Conservation (phyloP, 2,888 invertebrate genomes). For the Galerucella nymphaeae region DNA sequence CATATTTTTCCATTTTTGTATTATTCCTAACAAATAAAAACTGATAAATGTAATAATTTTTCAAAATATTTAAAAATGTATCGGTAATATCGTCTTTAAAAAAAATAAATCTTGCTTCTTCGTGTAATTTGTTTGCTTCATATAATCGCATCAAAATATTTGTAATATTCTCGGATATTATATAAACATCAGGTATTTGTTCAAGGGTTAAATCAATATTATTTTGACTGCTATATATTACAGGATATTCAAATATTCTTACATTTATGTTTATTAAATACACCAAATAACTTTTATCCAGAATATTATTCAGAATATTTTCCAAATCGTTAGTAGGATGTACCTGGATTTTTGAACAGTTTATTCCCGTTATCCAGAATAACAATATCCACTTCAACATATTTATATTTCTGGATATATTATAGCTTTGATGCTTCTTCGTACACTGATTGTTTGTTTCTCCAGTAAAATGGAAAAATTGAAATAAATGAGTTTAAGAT, state of each 20-base stretch:
- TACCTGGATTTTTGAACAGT: not conserved
- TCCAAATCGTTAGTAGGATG: not conserved
- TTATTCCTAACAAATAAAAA: not conserved
- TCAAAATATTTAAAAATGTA: not conserved
- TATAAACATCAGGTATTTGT: constrained; percentile 1
- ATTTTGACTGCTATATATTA: not conserved
- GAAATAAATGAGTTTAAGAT: too few relatives aligned
- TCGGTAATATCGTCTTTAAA: not conserved
- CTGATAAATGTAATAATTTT: constrained; percentile 1
- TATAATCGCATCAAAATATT: not conserved
- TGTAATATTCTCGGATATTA: constrained; percentile 13
- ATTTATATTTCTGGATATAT: not conserved
- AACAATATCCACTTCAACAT: not conserved
- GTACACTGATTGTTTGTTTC: not conserved
- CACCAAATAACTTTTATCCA: not conserved
- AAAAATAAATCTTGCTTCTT: constrained; percentile 17
- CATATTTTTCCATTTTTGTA: not conserved
- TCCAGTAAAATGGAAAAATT: not conserved
- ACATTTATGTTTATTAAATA: constrained; percentile 14
- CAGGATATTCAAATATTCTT: constrained; percentile 7
- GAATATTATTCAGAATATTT: constrained; percentile 2
- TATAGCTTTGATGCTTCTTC: not conserved
- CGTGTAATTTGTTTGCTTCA: not conserved
- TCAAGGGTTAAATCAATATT: not conserved
- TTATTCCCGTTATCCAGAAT: not conserved